Percentiles rank a stretch among this genome's conserved stretches.
phyloP scores from a whole-genome alignment of 2,113 vertebrate genomes.

The Aldabrachelys gigantea region DNA sequence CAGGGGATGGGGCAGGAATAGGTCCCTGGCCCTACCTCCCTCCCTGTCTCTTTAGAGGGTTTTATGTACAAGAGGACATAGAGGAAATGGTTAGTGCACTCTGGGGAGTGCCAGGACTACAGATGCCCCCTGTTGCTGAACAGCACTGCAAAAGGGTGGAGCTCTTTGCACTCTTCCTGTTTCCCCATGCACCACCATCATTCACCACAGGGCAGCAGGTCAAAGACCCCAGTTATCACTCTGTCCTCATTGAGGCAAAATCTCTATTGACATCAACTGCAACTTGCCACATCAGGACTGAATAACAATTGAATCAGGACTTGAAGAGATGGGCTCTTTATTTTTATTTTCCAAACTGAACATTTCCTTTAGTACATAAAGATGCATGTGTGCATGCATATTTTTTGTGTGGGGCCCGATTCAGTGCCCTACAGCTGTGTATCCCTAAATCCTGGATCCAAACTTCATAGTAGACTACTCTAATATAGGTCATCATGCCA shows the following conservation, averaged over 20 bases:
- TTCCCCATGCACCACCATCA: not conserved
- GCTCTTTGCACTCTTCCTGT: not conserved
- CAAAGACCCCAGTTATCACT: not conserved
- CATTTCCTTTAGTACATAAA: not conserved
- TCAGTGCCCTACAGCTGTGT: not conserved
- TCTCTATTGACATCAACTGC: not conserved
- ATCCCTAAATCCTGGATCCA: not conserved
- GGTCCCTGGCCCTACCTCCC: not conserved
- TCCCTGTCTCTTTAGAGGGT: not conserved
- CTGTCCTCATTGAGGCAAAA: not conserved
- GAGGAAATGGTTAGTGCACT: not conserved
- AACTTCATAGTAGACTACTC: fast-evolving
- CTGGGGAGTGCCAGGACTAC: not conserved
- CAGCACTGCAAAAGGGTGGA: not conserved
- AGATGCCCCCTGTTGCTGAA: not conserved
- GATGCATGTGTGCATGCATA: not conserved
- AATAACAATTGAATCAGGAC: not conserved
- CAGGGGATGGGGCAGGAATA: not conserved
- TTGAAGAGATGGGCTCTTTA: not conserved
- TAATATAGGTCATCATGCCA: fast-evolving
- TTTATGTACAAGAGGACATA: not conserved
- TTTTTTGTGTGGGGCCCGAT: not conserved
- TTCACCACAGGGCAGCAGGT: not conserved
- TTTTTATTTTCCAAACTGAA: not conserved
- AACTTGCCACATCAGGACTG: not conserved